Evolutionary conservation across 2,888 invertebrate genomes (phyloP).

Genomic region (Ypsolopha scabrella): DNA sequence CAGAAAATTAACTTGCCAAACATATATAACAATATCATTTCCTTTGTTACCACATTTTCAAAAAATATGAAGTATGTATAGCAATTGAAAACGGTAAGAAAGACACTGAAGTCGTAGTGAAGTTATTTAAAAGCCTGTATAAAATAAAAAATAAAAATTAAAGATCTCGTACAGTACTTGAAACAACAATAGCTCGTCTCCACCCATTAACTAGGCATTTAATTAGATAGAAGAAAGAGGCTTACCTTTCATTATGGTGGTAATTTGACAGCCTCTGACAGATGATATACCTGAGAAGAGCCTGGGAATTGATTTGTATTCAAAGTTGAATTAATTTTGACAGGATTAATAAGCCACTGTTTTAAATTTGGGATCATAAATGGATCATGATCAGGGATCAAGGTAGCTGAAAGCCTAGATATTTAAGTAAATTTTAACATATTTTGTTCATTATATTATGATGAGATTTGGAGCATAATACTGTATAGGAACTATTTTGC

Average conservation of each 20-base stretch:
- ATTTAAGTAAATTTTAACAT: too few relatives aligned
- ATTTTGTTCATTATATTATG: too few relatives aligned
- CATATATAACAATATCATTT: too few relatives aligned
- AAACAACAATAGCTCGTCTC: constrained; percentile 20
- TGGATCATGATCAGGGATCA: too few relatives aligned
- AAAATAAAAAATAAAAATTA: background rate
- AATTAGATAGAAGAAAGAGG: constrained; percentile 47
- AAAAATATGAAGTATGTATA: too few relatives aligned
- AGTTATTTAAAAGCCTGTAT: too few relatives aligned
- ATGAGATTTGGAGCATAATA: too few relatives aligned
- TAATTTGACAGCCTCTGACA: constrained; percentile 65
- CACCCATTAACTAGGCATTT: constrained; percentile 31
- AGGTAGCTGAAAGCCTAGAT: background rate
- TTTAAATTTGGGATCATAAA: constrained; percentile 23
- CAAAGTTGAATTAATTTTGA: constrained; percentile 66
- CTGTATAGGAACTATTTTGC: too few relatives aligned
- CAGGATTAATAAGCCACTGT: constrained; percentile 66
- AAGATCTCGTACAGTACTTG: background rate
- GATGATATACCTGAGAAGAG: constrained; percentile 38
- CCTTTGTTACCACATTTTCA: too few relatives aligned
- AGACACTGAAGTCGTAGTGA: too few relatives aligned
- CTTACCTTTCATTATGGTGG: constrained; percentile 51
- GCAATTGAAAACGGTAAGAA: too few relatives aligned
- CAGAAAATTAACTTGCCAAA: too few relatives aligned
- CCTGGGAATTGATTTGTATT: constrained; percentile 67